Base-by-base conservation (phyloP, 2,113 vertebrate species). In the Ictalurus furcatus region DNA sequence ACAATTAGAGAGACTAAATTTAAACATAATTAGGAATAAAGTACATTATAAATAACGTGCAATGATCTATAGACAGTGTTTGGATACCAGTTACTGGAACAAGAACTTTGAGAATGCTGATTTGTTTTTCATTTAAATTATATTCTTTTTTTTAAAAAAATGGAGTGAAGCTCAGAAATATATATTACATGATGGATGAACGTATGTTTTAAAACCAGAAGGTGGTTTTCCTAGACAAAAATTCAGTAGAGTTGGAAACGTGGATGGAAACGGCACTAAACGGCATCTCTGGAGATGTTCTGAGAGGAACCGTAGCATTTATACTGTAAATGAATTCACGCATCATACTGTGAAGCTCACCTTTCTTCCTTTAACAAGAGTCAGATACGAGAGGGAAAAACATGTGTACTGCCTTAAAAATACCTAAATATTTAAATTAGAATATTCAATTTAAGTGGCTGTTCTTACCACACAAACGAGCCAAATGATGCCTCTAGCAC, bases 391-490 rank as follows among this genome's bases (percentile, higher is more conserved):
- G 30, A 34, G 7, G 19, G 54, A 58, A 86, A 85, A 34, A 56
- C 40, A 30, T 82, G 69, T 56, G n/a, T 73, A 84, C 89, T 90
- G 91, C 91, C 91, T 92, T 92, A 90, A 92, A 65, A 90, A 61
- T 19, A 28, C 65, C 11, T 4, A 23, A 4, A 14, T 25, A 76
- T 52, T 14, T 16, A 0, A 79, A 79, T 44, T 25, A 52, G 44
- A 52, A 79, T 76, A 52, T 28, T 84, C 25, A 85, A 84, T 82
- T 67, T 67, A 78, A 81, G 40, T 87, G 85, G 87, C 89, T 89
- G 81, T 63, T 89, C 67, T 89, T 78, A 84, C 21, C 48, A 85
- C 8, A 63, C n/a, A 48, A 74, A 88, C 16, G 6, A 84, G 71
- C 87, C 80, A 85, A 87, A 85, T 87, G 56, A 17, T 54, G 40